Percentiles rank a stretch among this genome's conserved stretches.
Conservation (phyloP, 2,113 vertebrate species). For the Bothrops jararaca region DNA sequence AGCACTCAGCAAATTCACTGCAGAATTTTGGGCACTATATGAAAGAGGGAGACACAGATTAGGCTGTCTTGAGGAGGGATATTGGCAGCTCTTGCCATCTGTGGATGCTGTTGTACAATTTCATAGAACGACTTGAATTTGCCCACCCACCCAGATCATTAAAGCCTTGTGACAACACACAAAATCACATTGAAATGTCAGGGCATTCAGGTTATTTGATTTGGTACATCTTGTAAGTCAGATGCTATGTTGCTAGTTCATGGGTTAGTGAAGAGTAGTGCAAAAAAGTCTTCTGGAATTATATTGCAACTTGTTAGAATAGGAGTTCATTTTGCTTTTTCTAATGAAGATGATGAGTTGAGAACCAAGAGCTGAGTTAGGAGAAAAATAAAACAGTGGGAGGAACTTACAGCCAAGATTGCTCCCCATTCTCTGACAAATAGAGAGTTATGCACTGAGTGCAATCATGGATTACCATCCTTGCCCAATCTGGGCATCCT, state of each 20-base stretch:
- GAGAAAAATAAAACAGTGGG: not conserved
- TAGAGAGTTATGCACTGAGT: rapidly evolving
- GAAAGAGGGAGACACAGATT: too few relatives aligned
- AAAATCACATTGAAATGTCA: not conserved
- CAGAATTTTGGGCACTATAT: not conserved
- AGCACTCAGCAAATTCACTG: too few relatives aligned
- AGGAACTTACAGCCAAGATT: not conserved
- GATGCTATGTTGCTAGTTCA: not conserved
- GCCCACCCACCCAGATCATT: not conserved
- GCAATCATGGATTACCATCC: not conserved
- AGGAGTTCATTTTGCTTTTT: not conserved
- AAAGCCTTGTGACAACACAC: not conserved
- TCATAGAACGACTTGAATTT: not conserved
- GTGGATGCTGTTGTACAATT: not conserved
- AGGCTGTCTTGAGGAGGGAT: not conserved
- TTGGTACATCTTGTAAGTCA: not conserved
- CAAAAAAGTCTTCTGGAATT: not conserved
- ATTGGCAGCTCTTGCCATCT: not conserved
- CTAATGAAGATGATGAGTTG: not conserved
- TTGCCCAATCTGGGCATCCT: not conserved
- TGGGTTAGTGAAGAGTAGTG: not conserved
- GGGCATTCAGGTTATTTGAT: not conserved
- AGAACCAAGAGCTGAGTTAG: not conserved
- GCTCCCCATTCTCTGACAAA: not conserved
- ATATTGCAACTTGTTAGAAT: not conserved